A percentile compares a stretch with the other conserved stretches of the same genome.
These are phyloP conservation scores for Zaprionus taronus DNA, from an alignment of 1,140 invertebrate genomes.

Conservation along the genomic window DNA sequence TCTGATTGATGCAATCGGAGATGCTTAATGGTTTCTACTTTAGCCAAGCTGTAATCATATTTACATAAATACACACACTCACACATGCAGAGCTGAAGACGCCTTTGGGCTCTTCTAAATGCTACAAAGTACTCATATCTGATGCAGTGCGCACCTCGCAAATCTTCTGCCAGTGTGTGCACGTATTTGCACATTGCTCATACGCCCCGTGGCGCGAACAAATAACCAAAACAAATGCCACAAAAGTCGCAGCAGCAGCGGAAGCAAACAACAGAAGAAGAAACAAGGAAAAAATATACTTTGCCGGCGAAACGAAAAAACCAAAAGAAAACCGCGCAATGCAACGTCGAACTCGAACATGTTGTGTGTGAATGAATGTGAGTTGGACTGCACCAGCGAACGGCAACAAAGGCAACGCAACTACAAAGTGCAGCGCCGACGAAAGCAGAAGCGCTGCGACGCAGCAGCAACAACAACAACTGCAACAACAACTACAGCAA, in stretches of 20 bases:
- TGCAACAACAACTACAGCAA: conserved; percentile 16
- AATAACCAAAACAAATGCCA: conserved; percentile 65
- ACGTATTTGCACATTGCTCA: conserved; percentile 34
- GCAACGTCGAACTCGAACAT: conserved; percentile 47
- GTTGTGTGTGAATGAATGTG: not conserved
- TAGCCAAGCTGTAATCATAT: not conserved
- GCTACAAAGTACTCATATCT: conserved; percentile 12
- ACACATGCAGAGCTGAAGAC: not conserved
- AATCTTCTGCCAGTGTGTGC: conserved; percentile 1
- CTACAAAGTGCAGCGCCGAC: conserved; percentile 61
- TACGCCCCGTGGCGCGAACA: conserved; percentile 53
- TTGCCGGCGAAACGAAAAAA: conserved; percentile 26
- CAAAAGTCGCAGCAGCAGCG: conserved; percentile 27
- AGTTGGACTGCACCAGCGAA: conserved; percentile 57
- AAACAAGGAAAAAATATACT: conserved; percentile 5
- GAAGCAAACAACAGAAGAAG: conserved; percentile 6
- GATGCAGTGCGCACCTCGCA: not conserved
- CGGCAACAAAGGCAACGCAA: conserved; percentile 50
- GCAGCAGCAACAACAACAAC: conserved; percentile 32
- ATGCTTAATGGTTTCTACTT: not conserved
- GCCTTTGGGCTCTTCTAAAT: not conserved
- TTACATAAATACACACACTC: not conserved
- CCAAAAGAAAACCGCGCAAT: conserved; percentile 22
- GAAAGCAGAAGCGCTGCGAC: conserved; percentile 28
- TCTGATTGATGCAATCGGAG: not conserved